Evolutionary conservation across 2,797 vertebrate species (phyloP), one percentile per base, ranked within the genome.

Genomic region (Gambelia wislizenii): DNA sequence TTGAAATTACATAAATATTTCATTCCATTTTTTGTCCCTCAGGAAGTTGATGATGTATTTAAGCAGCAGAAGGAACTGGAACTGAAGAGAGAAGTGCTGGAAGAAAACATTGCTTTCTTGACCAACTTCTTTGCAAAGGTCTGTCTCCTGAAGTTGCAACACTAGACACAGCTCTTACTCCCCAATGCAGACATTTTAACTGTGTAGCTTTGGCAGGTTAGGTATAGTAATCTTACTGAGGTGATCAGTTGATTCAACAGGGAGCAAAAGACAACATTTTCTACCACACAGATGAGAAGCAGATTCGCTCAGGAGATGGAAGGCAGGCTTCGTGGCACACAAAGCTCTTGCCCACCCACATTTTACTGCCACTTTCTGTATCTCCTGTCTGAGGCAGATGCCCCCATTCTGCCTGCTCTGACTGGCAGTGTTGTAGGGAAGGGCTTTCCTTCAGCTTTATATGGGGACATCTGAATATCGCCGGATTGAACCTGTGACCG

Each of bases 11-110:
- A 59, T 47, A 44, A 18, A 2, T 42, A 64, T 54, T 42, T 20
- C 33, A 44, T 83, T 33, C 36, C 49, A 3, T 25, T 54, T 86
- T n/a, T 77, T 39, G 95, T 91, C 95, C 91, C 95, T 78, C 87
- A 99, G 99, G 98, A 99, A 70, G 98, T 98, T 5, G 99, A 99
- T 77, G 98, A 98, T 6, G 98, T 98, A 91, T 99, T 99, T 95
- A 96, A 98, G 96, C 98, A 98, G 94, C 99, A 99, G 93, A 98
- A 98, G 6, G 98, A 99, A 95, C 96, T 99, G 92, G 98, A 99
- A 95, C 97, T 98, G 95, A 99, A 98, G 94, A 97, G 98, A 94
- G 98, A 99, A 91, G 98, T 98, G 92, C 94, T 99, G 91, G 97
- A 98, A 85, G 97, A 98, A 92, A 98, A 99, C 95, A 96, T 99